phyloP scores from a whole-genome alignment of 2,888 invertebrate genomes.

The Rhagium mordax region DNA sequence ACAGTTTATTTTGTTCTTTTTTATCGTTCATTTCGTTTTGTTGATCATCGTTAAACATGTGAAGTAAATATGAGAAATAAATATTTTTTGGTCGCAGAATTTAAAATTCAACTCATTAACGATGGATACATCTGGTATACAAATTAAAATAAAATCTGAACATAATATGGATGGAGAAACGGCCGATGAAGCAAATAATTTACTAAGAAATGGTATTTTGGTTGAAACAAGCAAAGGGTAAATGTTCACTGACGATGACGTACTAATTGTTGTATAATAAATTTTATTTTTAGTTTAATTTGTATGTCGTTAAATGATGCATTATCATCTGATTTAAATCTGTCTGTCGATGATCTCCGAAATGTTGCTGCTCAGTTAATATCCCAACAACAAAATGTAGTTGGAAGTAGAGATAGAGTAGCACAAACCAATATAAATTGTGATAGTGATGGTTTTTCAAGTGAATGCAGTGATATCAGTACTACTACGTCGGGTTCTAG shows the following conservation, averaged over 20 bases:
- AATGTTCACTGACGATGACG: constrained; percentile 39
- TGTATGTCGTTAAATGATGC: constrained; percentile 71
- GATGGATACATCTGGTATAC: constrained; percentile 39
- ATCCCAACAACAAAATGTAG: constrained; percentile 65
- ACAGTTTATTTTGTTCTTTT: neutral
- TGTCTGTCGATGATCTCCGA: constrained; percentile 70
- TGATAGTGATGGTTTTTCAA: constrained; percentile 68
- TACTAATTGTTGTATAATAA: constrained; percentile 30
- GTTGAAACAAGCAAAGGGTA: constrained; percentile 70
- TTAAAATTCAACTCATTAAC: constrained; percentile 13
- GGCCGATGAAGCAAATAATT: constrained; percentile 67
- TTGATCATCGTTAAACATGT: neutral
- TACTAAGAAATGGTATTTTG: constrained; percentile 69
- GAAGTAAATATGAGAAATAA: constrained; percentile 15
- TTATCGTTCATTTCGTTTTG: constrained; percentile 1
- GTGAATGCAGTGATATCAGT: constrained; percentile 65
- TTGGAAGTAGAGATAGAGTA: constrained; percentile 37
- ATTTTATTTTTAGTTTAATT: constrained; percentile 65
- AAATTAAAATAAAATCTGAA: constrained; percentile 41
- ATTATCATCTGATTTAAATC: constrained; percentile 68
- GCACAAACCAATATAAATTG: constrained; percentile 53
- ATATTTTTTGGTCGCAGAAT: neutral
- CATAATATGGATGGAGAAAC: constrained; percentile 47
- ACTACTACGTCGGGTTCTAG: constrained; percentile 55
- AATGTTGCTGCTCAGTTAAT: constrained; percentile 69